Evolutionary conservation across 1,140 invertebrate species (phyloP).

Genomic region (Anoplophora glabripennis): DNA sequence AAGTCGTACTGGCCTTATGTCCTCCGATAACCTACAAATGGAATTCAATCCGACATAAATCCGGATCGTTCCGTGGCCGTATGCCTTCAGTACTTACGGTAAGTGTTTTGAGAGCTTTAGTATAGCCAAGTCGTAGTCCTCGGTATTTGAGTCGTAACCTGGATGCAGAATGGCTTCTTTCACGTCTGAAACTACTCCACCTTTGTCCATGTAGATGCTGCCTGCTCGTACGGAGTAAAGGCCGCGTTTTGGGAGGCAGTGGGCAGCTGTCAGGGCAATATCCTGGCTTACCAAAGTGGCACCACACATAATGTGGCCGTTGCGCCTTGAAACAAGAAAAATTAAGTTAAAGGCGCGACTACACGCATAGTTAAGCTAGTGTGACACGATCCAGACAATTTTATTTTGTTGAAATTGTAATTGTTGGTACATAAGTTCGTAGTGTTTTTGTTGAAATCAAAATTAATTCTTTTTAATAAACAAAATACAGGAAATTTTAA

Average conservation of each 20-base stretch:
- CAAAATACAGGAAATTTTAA: too few relatives aligned
- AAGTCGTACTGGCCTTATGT: neutral
- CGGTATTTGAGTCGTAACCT: neutral
- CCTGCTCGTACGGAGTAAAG: conserved; percentile 15
- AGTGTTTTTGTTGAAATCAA: too few relatives aligned
- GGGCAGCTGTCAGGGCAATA: conserved; percentile 21
- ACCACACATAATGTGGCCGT: conserved; percentile 19
- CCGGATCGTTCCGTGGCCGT: neutral
- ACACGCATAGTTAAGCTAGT: too few relatives aligned
- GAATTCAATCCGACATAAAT: neutral
- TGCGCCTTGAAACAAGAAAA: conserved; percentile 2
- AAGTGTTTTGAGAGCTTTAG: neutral
- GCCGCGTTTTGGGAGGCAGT: conserved; percentile 17
- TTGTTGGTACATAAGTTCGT: too few relatives aligned
- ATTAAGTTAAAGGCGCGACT: too few relatives aligned
- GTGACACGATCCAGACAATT: too few relatives aligned
- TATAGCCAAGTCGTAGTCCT: conserved; percentile 17
- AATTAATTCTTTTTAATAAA: too few relatives aligned
- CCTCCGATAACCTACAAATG: conserved; percentile 1
- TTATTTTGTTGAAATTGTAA: too few relatives aligned
- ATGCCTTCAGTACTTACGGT: neutral
- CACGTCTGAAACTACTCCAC: conserved; percentile 5
- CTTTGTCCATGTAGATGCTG: neutral
- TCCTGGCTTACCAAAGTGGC: conserved; percentile 12
- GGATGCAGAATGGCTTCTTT: conserved; percentile 17